A percentile compares a stretch with the other conserved stretches of the same genome.
These are phyloP conservation scores for Leuciscus idus DNA, from an alignment of 2,113 vertebrate genomes.

Conservation along the genomic window DNA sequence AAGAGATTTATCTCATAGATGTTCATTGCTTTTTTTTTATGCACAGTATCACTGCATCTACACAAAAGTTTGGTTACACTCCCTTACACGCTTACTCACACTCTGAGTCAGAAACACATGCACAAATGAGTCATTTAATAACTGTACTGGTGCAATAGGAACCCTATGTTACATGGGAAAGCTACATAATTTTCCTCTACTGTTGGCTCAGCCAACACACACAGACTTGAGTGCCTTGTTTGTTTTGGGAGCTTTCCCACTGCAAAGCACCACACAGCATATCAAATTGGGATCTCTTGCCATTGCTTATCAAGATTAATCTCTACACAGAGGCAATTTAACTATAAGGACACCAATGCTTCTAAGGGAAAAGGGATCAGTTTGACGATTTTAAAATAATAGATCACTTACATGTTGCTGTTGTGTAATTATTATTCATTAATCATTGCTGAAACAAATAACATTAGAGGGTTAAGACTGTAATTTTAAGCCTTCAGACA, in stretches of 20 bases:
- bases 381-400: neutral
- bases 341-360: neutral
- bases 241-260: constrained; percentile 28
- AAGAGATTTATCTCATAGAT: constrained; percentile 41
- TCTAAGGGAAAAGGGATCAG: neutral
- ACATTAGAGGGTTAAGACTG: neutral
- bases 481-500: neutral
- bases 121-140: constrained; percentile 13
- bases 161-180: constrained; percentile 12
- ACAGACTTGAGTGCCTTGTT: constrained; percentile 18
- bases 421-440: neutral
- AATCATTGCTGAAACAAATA: neutral
- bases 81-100: neutral
- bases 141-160: neutral
- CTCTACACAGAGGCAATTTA: constrained; percentile 22
- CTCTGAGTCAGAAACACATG: constrained; percentile 7
- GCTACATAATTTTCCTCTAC: constrained; percentile 16
- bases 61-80: neutral
- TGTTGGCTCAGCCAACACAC: neutral
- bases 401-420: neutral
- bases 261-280: constrained; percentile 25
- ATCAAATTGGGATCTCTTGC: constrained; percentile 25
- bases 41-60: constrained; percentile 30
- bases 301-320: constrained; percentile 39
- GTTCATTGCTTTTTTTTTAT: constrained; percentile 48